Conservation (phyloP, 2,113 vertebrate genomes). For the Chlorocebus sabaeus region DNA sequence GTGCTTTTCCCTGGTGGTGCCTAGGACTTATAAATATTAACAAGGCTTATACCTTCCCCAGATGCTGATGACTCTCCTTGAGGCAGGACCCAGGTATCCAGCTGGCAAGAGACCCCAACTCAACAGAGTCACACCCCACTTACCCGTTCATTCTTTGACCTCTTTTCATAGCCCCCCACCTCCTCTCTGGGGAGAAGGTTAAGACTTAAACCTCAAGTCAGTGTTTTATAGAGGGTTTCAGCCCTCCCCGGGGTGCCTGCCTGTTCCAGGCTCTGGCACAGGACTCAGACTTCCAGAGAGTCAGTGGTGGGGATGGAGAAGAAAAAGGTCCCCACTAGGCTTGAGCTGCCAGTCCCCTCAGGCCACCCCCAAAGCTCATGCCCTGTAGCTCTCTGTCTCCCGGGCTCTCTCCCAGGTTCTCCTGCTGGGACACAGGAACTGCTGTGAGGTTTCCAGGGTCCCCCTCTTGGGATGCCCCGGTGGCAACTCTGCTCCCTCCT, state of each 20-base stretch:
- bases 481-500: fast-evolving
- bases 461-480: fast-evolving
- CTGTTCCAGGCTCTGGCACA: neutral
- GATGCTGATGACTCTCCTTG: neutral
- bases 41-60: fast-evolving
- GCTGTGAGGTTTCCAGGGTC: neutral
- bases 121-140: fast-evolving
- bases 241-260: fast-evolving
- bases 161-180: fast-evolving
- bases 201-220: neutral
- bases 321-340: fast-evolving
- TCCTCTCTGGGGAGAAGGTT: too few relatives aligned
- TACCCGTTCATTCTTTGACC: fast-evolving
- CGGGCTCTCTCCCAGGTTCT: fast-evolving
- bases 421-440: fast-evolving
- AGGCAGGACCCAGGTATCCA: too few relatives aligned
- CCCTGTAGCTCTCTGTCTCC: too few relatives aligned
- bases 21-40: too few relatives aligned
- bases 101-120: neutral
- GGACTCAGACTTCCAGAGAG: too few relatives aligned
- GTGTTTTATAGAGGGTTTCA: neutral
- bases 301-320: neutral
- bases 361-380: fast-evolving
- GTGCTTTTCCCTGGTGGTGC: fast-evolving
- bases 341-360: fast-evolving